Base-by-base conservation (phyloP, 2,797 vertebrate species). In the Brachyrhaphis roseni region DNA sequence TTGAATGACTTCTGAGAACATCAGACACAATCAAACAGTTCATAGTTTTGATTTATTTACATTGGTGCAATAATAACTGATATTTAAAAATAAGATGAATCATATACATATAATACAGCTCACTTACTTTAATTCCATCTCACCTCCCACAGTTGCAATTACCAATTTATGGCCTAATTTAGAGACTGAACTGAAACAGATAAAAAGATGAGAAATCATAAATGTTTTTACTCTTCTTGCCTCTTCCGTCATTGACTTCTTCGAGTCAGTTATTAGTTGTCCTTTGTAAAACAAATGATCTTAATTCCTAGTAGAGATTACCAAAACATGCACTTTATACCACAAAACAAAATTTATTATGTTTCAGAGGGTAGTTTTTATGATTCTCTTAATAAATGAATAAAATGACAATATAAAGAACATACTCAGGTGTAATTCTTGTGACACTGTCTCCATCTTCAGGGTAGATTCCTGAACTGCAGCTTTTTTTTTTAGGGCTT, bases 91-190 rank as follows among this genome's bases (percentile, higher is more conserved):
- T 76, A 13, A 57, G 31, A 15, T 0, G 41, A 31, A 66, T 23
- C n/a, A 28, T 51, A 51, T 23, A 13, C 20, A 45, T 51, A 13
- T 10, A 13, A 4, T 77, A 8, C 39, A 12, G 31, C 45, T 46
- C 36, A 90, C 93, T 88, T 84, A 94, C 93, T 83, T 90, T 51
- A 73, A 62, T 70, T 92, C 90, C 47, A 78, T 2, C 72, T 72
- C 87, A 51, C 78, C 84, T 70, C 88, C 87, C 75, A 88, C 91
- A 57, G 89, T 85, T 0, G 96, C 94, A 43, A 96, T 93, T 28
- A 97, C 94, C 0, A 97, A 95, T 0, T 81, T 93, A 86, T 98
- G 97, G 78, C 97, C 97, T 92, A 97, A 94, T 83, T 86, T 93
- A 79, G 95, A 96, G 81, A 96, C 86, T 0, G 90, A 84, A 71